phyloP scores from a whole-genome alignment of 2,797 vertebrate genomes.

The Enoplosus armatus region DNA sequence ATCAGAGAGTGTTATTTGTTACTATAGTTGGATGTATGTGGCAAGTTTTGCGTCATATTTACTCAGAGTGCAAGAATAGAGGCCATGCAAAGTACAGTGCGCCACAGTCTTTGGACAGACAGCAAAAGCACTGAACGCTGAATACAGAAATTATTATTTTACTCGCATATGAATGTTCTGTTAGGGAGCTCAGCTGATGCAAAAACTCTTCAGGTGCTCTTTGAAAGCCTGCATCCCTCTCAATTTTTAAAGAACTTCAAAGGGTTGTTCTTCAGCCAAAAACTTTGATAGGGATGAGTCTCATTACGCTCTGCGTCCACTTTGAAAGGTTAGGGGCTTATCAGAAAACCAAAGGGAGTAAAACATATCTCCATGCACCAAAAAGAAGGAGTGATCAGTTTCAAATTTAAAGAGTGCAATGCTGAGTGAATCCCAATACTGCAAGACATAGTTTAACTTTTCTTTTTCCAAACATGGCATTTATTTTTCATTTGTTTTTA shows the following conservation, averaged over 20 bases:
- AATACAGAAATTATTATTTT: conserved; percentile 17
- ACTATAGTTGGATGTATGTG: not conserved
- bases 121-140: not conserved
- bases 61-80: not conserved
- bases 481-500: conserved; percentile 20
- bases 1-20: not conserved
- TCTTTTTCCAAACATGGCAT: not conserved
- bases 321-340: conserved; percentile 48
- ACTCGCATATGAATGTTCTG: conserved; percentile 4
- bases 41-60: conserved; percentile 15
- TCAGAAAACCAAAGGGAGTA: conserved; percentile 2
- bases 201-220: conserved; percentile 3
- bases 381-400: conserved; percentile 1
- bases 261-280: conserved; percentile 42
- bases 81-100: not conserved
- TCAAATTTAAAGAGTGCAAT: conserved; percentile 14
- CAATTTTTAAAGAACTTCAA: conserved; percentile 29
- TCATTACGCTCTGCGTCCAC: conserved; percentile 27
- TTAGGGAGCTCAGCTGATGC: not conserved
- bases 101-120: not conserved
- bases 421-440: not conserved
- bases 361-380: conserved; percentile 7
- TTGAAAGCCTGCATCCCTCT: conserved; percentile 4
- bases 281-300: conserved; percentile 30
- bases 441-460: not conserved